Evolutionary conservation across 2,113 vertebrate species (phyloP).

Genomic region (Brachirus orientalis): DNA sequence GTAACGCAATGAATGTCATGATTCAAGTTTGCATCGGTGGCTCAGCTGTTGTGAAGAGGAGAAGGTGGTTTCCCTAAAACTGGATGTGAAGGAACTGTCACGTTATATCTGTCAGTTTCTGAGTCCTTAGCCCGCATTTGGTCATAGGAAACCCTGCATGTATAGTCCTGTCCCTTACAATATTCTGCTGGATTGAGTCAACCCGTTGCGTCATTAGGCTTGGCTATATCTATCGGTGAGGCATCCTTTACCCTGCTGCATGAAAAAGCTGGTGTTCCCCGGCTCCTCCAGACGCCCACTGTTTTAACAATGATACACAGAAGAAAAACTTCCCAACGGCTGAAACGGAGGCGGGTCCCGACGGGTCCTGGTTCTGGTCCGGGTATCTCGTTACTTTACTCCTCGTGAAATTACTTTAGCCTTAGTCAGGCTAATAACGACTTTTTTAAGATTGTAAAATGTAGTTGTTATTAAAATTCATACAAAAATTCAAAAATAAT

Average conservation of each 20-base stretch:
- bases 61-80: not conserved
- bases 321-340: slow-evolving; percentile 7
- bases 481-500: no score
- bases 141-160: slow-evolving; percentile 67
- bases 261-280: slow-evolving; percentile 29
- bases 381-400: no score
- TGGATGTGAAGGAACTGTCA: slow-evolving; percentile 41
- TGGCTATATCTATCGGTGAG: slow-evolving; percentile 43
- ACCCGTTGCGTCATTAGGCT: slow-evolving; percentile 74
- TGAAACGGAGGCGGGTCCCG: not conserved
- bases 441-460: no score
- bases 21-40: slow-evolving; percentile 6
- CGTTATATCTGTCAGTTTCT: slow-evolving; percentile 60
- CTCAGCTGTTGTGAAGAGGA: not conserved
- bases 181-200: slow-evolving; percentile 60
- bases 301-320: not conserved
- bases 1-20: slow-evolving; percentile 33
- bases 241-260: slow-evolving; percentile 38
- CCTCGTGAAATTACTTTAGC: no score
- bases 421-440: no score
- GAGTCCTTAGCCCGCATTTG: slow-evolving; percentile 40
- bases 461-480: no score
- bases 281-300: slow-evolving; percentile 37
- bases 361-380: no score
- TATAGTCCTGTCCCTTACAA: slow-evolving; percentile 65